Percentiles rank a stretch among this genome's conserved stretches.
Conservation (phyloP, 2,888 invertebrate genomes). For the Archips xylosteana region DNA sequence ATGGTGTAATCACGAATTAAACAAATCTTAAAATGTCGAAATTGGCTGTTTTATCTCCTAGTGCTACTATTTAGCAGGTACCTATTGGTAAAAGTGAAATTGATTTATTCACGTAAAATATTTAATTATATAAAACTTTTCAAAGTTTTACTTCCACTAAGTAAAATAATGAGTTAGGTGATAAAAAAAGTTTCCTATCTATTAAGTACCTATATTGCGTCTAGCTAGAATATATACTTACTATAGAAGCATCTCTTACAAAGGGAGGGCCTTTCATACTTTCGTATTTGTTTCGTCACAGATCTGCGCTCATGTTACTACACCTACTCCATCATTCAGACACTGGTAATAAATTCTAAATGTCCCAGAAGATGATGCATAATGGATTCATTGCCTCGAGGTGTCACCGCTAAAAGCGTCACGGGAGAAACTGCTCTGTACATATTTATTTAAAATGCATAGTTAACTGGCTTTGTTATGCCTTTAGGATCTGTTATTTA, state of each 20-base stretch:
- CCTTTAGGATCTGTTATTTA: slow-evolving; percentile 42
- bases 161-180: too few species aligned
- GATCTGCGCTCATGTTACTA: slow-evolving; percentile 54
- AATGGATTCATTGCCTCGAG: slow-evolving; percentile 70
- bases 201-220: not conserved
- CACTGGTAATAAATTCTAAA: slow-evolving; percentile 78
- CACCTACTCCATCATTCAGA: slow-evolving; percentile 71
- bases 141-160: too few species aligned
- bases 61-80: too few species aligned
- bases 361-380: slow-evolving; percentile 78
- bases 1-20: too few species aligned
- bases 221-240: not conserved
- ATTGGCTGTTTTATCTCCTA: too few species aligned
- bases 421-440: slow-evolving; percentile 47
- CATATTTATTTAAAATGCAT: slow-evolving; percentile 46
- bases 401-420: slow-evolving; percentile 55
- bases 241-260: slow-evolving; percentile 3
- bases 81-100: too few species aligned
- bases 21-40: too few species aligned
- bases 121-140: too few species aligned
- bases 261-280: slow-evolving; percentile 49
- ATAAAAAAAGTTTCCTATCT: too few species aligned
- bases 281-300: slow-evolving; percentile 57
- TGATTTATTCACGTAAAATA: too few species aligned
- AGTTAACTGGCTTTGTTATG: slow-evolving; percentile 45